phyloP scores from a whole-genome alignment of 2,113 vertebrate species.

The Anolis sagrei region DNA sequence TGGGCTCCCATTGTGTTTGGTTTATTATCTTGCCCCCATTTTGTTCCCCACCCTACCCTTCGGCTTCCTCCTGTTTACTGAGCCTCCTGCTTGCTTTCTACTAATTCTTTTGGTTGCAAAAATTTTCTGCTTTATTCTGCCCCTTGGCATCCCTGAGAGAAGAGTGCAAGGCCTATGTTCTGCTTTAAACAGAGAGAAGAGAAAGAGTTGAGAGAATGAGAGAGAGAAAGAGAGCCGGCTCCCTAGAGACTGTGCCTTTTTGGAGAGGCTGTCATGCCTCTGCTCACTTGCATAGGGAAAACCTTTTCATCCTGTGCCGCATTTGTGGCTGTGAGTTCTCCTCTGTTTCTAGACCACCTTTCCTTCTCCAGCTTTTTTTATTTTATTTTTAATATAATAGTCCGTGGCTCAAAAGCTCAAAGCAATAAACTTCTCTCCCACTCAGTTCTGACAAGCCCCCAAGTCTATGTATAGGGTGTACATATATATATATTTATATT shows the following conservation, averaged over 20 bases:
- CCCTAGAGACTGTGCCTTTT: constrained; percentile 31
- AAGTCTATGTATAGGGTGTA: constrained; percentile 57
- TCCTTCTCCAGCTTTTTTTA: not conserved
- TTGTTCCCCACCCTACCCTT: not conserved
- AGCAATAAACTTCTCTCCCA: not conserved
- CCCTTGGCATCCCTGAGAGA: not conserved
- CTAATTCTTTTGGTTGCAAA: not conserved
- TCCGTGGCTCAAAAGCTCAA: constrained; percentile 8
- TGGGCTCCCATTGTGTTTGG: not conserved
- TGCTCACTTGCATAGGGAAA: not conserved
- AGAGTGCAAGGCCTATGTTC: not conserved
- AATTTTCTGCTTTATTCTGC: not conserved
- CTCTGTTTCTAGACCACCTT: not conserved
- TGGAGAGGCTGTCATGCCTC: not conserved
- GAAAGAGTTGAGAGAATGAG: too few relatives aligned
- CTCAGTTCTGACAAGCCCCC: not conserved
- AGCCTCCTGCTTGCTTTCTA: constrained; percentile 1
- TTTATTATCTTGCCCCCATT: not conserved
- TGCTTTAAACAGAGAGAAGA: not conserved
- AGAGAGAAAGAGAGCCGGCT: not conserved
- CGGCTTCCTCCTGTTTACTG: constrained; percentile 34
- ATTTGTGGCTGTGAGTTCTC: not conserved
- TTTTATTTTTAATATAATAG: not conserved
- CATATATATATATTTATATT: constrained; percentile 49
- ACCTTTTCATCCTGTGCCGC: not conserved